Conservation (phyloP, 2,797 vertebrate genomes). For the Pampus argenteus region DNA sequence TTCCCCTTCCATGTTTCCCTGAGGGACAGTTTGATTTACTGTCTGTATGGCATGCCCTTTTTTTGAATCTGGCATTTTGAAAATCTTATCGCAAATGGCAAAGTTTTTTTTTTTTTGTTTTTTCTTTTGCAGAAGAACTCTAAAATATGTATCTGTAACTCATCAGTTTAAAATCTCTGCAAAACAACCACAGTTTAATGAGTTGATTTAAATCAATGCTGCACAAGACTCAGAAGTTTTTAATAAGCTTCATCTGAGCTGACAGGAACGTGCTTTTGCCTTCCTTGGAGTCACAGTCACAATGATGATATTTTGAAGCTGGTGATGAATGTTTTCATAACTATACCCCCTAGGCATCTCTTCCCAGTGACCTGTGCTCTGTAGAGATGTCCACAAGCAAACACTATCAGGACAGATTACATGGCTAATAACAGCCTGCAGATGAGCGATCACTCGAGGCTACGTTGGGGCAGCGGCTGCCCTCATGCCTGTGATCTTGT, state of each 20-base stretch:
- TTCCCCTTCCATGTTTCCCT: conserved; percentile 66
- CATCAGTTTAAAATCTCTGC: background rate
- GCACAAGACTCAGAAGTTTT: conserved; percentile 25
- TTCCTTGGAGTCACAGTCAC: conserved; percentile 63
- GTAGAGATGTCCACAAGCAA: conserved; percentile 72
- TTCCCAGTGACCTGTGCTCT: conserved; percentile 77
- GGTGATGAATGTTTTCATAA: conserved; percentile 79
- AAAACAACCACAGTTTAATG: background rate
- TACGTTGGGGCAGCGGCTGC: conserved; percentile 56
- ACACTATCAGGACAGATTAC: conserved; percentile 82
- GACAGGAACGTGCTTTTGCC: conserved; percentile 40
- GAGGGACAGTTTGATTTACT: conserved; percentile 80
- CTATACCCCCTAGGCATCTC: conserved; percentile 61
- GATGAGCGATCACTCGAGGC: conserved; percentile 76
- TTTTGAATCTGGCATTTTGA: conserved; percentile 67
- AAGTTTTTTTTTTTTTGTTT: conserved; percentile 29
- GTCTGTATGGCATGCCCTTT: conserved; percentile 73
- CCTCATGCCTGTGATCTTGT: conserved; percentile 68
- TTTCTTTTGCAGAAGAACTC: conserved; percentile 27
- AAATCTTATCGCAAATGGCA: conserved; percentile 53
- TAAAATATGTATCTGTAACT: conserved; percentile 11
- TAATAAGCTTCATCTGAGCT: conserved; percentile 46
- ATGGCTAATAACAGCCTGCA: conserved; percentile 78
- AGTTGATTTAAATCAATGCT: conserved; percentile 14
- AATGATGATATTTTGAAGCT: conserved; percentile 60